phyloP scores from a whole-genome alignment of 1,140 invertebrate species.

The Aphidius ervi region DNA sequence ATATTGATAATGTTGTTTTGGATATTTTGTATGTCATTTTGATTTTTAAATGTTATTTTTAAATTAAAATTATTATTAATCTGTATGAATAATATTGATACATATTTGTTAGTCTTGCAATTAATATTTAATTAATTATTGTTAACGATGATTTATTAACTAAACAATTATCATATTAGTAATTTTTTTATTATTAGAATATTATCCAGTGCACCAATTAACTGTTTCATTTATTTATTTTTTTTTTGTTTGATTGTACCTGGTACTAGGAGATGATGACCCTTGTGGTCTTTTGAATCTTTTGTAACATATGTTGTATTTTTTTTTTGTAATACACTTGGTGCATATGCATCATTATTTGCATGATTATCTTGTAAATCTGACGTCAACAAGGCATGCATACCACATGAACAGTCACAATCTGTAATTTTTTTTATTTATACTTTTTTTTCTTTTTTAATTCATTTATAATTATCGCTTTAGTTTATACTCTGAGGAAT shows the following conservation, averaged over 20 bases:
- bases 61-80: too few relatives aligned
- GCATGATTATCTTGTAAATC: slow-evolving; percentile 59
- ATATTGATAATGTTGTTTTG: slow-evolving; percentile 17
- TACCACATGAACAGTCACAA: slow-evolving; percentile 52
- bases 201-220: too few relatives aligned
- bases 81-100: too few relatives aligned
- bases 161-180: too few relatives aligned
- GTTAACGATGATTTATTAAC: too few relatives aligned
- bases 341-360: slow-evolving; percentile 39
- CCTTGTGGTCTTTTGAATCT: slow-evolving; percentile 63
- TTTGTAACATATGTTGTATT: slow-evolving; percentile 57
- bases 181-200: too few relatives aligned
- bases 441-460: slow-evolving; percentile 13
- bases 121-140: too few relatives aligned
- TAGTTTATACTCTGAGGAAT: neutral
- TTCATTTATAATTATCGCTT: neutral
- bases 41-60: too few relatives aligned
- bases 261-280: slow-evolving; percentile 74
- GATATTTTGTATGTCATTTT: too few relatives aligned
- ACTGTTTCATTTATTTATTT: too few relatives aligned
- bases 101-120: too few relatives aligned
- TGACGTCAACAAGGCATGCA: slow-evolving; percentile 56
- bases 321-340: slow-evolving; percentile 51
- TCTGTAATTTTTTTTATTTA: slow-evolving; percentile 46
- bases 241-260: slow-evolving; percentile 55